Base-by-base conservation (phyloP, 2,113 vertebrate species). In the Barnardius zonarius region DNA sequence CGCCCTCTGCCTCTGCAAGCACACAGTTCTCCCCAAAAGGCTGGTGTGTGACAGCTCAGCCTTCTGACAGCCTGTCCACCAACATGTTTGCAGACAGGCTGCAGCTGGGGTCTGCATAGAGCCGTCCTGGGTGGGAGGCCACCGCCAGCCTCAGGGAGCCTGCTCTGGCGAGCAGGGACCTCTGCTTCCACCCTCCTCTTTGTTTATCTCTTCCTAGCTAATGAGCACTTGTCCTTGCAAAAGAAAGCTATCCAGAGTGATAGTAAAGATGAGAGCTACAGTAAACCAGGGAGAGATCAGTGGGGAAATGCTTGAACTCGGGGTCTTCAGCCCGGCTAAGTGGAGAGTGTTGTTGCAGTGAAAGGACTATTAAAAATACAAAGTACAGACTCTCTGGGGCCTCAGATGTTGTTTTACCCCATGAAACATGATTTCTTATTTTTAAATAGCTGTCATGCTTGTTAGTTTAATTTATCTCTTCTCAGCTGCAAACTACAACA, bases 391-490 rank as follows among this genome's bases (percentile, higher is more conserved):
- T 97, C 91, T 94, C 95, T 94, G 96, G 93, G 95, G 93, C 95
- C 95, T 97, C 96, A 91, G 91, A 96, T 95, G 94, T 96, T 96
- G 83, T 93, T 95, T 96, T 92, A 96, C 92, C 72, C 92, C 72
- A 92, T 95, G 93, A 96, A 94, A 96, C 91, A 92, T 69, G 91
- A 96, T 94, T 96, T 96, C 91, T 96, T 97, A 92, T 92, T 95
- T 96, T 94, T 93, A 96, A 96, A 96, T 95, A 96, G 95, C 96
- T 96, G 96, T 96, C 96, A 94, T 89, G 96, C 92, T 96, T 95
- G 93, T 96, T 96, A 93, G 96, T 94, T 96, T 96, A 96, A 97
- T 96, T 94, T 96, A 96, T 97, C 92, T 92, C 93, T 95, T 93
- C 96, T 96, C 96, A 95, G 93, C 92, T 95, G 96, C 93, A 97